Evolutionary conservation across 2,888 invertebrate genomes (phyloP).

Genomic region (Fragum sueziense): DNA sequence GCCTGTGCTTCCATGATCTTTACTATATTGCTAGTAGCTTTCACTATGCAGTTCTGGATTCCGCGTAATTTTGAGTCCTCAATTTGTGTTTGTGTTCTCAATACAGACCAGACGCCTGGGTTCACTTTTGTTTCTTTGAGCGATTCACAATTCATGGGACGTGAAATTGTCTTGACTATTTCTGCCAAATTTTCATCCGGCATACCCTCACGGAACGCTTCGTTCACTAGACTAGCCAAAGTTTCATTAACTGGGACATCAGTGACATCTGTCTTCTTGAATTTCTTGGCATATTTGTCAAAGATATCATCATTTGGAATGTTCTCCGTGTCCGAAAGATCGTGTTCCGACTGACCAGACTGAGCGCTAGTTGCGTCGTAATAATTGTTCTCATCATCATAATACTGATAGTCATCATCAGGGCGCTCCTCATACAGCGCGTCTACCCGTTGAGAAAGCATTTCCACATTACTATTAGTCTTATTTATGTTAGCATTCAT

Average conservation of each 20-base stretch:
- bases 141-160: conserved; percentile 26
- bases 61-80: conserved; percentile 33
- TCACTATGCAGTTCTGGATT: conserved; percentile 39
- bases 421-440: not conserved
- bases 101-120: conserved; percentile 28
- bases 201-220: conserved; percentile 34
- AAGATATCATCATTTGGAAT: not conserved
- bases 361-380: not conserved
- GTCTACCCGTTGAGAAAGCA: not conserved
- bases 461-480: not conserved
- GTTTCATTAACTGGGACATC: conserved; percentile 11
- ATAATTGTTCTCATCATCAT: not conserved
- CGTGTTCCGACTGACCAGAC: too few species aligned
- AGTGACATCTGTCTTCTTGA: conserved; percentile 25
- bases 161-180: conserved; percentile 16
- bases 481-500: conserved; percentile 1
- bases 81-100: conserved; percentile 31
- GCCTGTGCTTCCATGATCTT: conserved; percentile 25
- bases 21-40: conserved; percentile 35
- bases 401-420: not conserved
- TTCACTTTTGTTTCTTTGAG: conserved; percentile 35
- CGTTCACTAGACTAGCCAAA: conserved; percentile 25
- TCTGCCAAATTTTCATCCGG: conserved; percentile 21
- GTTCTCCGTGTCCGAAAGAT: too few species aligned
- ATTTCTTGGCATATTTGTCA: not conserved